Base-by-base conservation (phyloP, 2,113 vertebrate genomes). In the Nothobranchius furzeri region DNA sequence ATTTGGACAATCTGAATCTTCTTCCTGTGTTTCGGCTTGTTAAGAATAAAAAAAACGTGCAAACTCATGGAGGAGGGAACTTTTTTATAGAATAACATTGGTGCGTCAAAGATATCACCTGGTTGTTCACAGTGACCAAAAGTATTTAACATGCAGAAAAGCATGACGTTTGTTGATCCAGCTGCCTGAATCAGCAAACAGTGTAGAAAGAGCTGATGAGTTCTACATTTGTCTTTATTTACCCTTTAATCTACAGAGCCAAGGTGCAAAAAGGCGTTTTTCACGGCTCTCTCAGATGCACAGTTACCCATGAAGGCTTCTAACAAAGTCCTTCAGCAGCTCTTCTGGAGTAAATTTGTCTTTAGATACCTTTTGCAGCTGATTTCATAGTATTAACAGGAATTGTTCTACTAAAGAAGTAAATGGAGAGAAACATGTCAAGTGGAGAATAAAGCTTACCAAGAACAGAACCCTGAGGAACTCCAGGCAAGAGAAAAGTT, bases 271-370 rank as follows among this genome's bases (percentile, higher is more conserved):
- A 62, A 40, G 37, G 6, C 9, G 4, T 37, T 7, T 37, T 37
- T 4, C 7, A 37, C 36, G 4, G 36, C 36, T 37, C 36, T 37
- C 52, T 20, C 20, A 20, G 20, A 20, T 20, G 20, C 20, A 1
- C 20, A 20, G 20, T 68, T 55, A 75, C 50, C 46, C 49, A 62
- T 76, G 72, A 64, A 73, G 59, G 51, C 45, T 65, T 52, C 55
- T 61, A 79, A 57, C 79, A 77, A 20, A 1, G 53, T 76, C 67
- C 71, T n/a, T 13, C 40, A 69, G 42, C 55, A 60, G 51, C 63
- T 68, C 15, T 24, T 13, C 62, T 73, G 45, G 45, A 56, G 30
- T 11, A 84, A 56, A 75, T 35, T 3, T 12, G 49, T 13, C 37
- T 40, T 12, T 20, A 10, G 61, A 40, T 40, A 9, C 24, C 46